Evolutionary conservation across 2,888 invertebrate genomes (phyloP).

Genomic region (Linnaemya vulpina): DNA sequence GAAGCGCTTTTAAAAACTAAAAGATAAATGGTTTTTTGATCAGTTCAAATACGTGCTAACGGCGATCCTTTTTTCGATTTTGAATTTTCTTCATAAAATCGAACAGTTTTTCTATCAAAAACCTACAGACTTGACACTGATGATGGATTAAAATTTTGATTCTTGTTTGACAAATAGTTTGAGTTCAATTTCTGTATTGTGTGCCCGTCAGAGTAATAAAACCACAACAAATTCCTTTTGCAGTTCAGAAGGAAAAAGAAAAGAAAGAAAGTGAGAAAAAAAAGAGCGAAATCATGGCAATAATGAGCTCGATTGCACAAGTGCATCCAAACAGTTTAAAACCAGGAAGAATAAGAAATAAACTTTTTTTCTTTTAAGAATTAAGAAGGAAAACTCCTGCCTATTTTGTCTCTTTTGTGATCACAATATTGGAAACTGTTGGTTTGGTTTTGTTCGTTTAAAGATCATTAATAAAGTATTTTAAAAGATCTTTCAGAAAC

Average conservation of each 20-base stretch:
- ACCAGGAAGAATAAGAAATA: not conserved
- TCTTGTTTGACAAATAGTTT: constrained; percentile 74
- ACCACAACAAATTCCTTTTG: constrained; percentile 51
- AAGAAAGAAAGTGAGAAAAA: constrained; percentile 24
- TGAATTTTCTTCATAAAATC: not conserved
- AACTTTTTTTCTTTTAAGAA: not conserved
- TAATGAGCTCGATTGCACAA: constrained; percentile 67
- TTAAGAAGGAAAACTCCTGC: not conserved
- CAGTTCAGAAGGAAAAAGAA: constrained; percentile 49
- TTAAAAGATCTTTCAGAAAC: constrained; percentile 44
- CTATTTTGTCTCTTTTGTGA: constrained; percentile 4
- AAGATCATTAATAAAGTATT: constrained; percentile 69
- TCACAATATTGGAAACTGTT: constrained; percentile 18
- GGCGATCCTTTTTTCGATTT: constrained; percentile 13
- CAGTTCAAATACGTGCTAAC: constrained; percentile 43
- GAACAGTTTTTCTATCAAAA: constrained; percentile 31
- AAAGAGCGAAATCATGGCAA: constrained; percentile 64
- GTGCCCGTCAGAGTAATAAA: constrained; percentile 30
- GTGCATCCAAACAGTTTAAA: constrained; percentile 36
- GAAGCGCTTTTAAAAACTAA: constrained; percentile 48
- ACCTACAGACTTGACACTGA: constrained; percentile 61
- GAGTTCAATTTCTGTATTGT: constrained; percentile 35
- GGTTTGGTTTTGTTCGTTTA: constrained; percentile 41
- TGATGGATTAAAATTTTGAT: constrained; percentile 68
- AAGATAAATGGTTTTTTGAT: constrained; percentile 81